phyloP scores from a whole-genome alignment of 2,113 vertebrate species.

The Mesembrinibis cayennensis region DNA sequence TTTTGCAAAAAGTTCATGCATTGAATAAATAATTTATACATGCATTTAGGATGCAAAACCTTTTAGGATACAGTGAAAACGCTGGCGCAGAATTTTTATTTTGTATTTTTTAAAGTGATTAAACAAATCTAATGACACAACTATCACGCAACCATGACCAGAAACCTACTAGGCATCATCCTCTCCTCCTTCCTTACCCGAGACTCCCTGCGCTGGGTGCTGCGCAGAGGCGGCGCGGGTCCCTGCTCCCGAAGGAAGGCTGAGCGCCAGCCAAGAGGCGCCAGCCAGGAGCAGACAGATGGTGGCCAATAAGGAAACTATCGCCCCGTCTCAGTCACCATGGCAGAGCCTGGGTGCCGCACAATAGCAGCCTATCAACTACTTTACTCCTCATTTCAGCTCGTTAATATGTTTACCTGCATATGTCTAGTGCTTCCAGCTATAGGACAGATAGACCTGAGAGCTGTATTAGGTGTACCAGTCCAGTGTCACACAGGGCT shows the following conservation, averaged over 20 bases:
- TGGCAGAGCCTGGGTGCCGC: neutral
- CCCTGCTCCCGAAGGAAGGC: neutral
- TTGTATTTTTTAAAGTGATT: neutral
- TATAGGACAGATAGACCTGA: rapidly evolving
- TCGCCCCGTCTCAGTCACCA: neutral
- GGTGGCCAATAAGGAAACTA: slow-evolving; percentile 47
- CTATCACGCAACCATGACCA: neutral
- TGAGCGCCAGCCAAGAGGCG: neutral
- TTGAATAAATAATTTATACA: neutral
- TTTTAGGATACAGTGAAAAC: neutral
- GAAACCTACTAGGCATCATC: neutral
- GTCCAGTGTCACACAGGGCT: rapidly evolving
- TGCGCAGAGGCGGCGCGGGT: rapidly evolving
- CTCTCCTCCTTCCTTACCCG: neutral
- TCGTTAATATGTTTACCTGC: neutral
- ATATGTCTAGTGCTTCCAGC: neutral
- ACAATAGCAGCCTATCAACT: neutral
- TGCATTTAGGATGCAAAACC: neutral
- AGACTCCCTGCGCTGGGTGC: neutral
- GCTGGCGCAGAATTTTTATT: neutral
- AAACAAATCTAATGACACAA: neutral
- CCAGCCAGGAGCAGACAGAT: slow-evolving; percentile 26
- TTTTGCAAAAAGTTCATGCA: neutral
- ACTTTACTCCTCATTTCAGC: neutral
- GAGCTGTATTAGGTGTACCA: no score